Evolutionary conservation across 1,140 invertebrate species (phyloP), one percentile per base, ranked within the genome.

Genomic region (Zaprionus gabonicus): DNA sequence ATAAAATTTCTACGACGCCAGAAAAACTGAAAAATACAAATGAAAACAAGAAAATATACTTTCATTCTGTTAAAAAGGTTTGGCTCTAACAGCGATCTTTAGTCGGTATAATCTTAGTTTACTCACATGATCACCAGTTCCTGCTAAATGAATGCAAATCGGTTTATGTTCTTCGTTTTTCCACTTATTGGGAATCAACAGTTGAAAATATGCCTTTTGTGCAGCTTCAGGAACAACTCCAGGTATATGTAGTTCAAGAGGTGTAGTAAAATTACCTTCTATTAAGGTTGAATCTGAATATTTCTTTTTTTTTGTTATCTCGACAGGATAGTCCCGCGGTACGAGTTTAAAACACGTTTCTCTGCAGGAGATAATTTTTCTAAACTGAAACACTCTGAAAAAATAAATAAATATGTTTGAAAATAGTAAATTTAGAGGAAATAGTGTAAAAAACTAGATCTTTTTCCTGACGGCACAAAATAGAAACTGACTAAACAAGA

Each of bases 61-160:
- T 41, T 51, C 17, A 17, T 28, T n/a, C 15, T 62, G 6, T 41
- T 41, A 15, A 60, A 36, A n/a, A 36, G 28, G 27, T 49, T 58
- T 38, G 4, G 20, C 17, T 20, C 17, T 62, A 25, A 25, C 17
- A 25, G 17, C 1, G 20, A 5, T 20, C 27, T 1, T 15, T 46
- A 62, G 4, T n/a, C 6, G 15, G 17, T 46, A 63, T 20, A 44
- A 46, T 28, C n/a, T 1, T 7, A 46, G 20, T 2, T 34, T 49
- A 93, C 95, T 95, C 95, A 99, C 98, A 95, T 99, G 99, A 95
- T 99, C 99, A 56, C 99, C 99, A 67, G 99, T 99, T 49, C 98
- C 98, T 67, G 99, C 98, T 70, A 99, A 94, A 92, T 99, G 98
- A 78, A 99, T 94, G 93, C 98, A 98, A 31, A 99, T 94, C 20